Evolutionary conservation across 2,888 invertebrate genomes (phyloP).

Genomic region (Drosophila lacicola): DNA sequence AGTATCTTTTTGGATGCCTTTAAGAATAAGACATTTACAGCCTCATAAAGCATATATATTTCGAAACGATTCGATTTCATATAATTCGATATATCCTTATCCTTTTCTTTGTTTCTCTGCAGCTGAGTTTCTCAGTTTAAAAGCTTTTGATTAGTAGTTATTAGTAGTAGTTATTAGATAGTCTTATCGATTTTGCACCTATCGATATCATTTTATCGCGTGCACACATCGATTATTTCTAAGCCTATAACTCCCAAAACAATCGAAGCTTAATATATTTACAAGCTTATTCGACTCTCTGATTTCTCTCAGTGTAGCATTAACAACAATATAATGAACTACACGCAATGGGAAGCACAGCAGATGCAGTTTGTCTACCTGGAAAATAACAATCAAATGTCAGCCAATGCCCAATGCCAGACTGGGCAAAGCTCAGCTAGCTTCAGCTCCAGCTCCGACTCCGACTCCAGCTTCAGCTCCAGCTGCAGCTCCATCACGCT

Average conservation of each 20-base stretch:
- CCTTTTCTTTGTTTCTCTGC: too few species aligned
- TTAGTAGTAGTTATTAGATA: not conserved
- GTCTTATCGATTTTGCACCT: not conserved
- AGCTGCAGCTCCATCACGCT: constrained; percentile 46
- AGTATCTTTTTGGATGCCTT: too few species aligned
- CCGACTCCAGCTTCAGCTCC: not conserved
- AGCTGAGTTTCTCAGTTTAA: too few species aligned
- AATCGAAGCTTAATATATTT: too few species aligned
- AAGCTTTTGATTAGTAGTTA: too few species aligned
- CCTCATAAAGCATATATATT: too few species aligned
- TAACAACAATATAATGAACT: constrained; percentile 65
- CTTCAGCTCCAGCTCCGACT: constrained; percentile 1
- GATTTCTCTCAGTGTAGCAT: constrained; percentile 39
- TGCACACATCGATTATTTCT: too few species aligned
- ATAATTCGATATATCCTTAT: too few species aligned
- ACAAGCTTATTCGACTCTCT: not conserved
- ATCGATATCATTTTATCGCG: not conserved
- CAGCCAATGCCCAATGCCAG: constrained; percentile 41
- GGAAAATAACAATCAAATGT: constrained; percentile 56
- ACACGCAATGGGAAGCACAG: constrained; percentile 80
- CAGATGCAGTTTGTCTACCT: constrained; percentile 67
- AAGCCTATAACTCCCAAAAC: too few species aligned
- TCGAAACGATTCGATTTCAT: too few species aligned
- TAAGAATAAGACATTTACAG: too few species aligned
- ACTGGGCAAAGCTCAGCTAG: constrained; percentile 11